These are phyloP conservation scores for Wasmannia auropunctata DNA, from an alignment of 1,140 invertebrate genomes.

Conservation along the genomic window DNA sequence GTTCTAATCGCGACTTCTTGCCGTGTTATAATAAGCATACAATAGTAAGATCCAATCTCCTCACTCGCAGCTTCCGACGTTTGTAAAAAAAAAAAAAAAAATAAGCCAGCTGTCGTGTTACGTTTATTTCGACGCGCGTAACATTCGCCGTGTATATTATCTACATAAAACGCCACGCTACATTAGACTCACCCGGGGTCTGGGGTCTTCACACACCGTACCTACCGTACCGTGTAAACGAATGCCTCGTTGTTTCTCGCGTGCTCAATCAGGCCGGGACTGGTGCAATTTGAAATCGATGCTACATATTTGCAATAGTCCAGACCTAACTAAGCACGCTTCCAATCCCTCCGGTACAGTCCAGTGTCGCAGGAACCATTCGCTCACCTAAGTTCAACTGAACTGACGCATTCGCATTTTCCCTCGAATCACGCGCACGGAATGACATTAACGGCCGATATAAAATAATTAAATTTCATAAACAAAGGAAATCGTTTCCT, in stretches of 20 bases:
- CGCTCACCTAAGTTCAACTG: not conserved
- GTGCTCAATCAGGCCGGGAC: constrained; percentile 80
- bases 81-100: too few species aligned
- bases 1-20: constrained; percentile 54
- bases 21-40: constrained; percentile 61
- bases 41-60: constrained; percentile 34
- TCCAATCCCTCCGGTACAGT: not conserved
- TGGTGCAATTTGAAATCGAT: constrained; percentile 81
- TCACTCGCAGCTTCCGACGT: constrained; percentile 51
- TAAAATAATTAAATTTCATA: not conserved
- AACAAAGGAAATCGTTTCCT: not conserved
- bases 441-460: not conserved
- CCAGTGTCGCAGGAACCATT: not conserved
- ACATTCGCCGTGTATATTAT: not conserved
- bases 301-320: constrained; percentile 81
- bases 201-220: not conserved
- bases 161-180: not conserved
- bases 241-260: constrained; percentile 52
- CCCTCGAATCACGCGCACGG: not conserved
- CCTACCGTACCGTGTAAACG: not conserved
- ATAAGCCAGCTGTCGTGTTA: not conserved
- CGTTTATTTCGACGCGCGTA: not conserved
- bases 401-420: not conserved
- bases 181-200: not conserved
- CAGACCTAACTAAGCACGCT: constrained; percentile 74